Percentiles rank a stretch among this genome's conserved stretches.
Conservation (phyloP, 2,113 vertebrate species). For the Xenopus borealis region DNA sequence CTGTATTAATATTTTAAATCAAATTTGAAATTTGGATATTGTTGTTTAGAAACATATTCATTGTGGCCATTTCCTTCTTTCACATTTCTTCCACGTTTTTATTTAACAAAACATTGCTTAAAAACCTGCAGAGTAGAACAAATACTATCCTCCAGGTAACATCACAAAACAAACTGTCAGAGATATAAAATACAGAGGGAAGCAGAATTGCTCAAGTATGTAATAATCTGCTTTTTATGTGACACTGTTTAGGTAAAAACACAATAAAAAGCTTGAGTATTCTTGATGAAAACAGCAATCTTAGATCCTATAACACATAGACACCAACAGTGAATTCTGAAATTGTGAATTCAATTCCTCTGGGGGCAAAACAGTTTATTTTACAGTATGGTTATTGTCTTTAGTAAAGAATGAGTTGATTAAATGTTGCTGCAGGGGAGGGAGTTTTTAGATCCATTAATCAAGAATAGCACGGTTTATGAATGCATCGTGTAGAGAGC, state of each 20-base stretch:
- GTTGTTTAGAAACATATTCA: no score
- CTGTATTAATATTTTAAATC: no score
- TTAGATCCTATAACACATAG: conserved; percentile 24
- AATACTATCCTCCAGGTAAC: not conserved
- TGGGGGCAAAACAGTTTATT: not conserved
- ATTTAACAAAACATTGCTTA: not conserved
- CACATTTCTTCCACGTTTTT: not conserved
- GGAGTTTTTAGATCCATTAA: not conserved
- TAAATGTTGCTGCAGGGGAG: conserved; percentile 19
- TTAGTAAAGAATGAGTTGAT: conserved; percentile 8
- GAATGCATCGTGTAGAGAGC: not conserved
- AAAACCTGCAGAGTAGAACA: conserved; percentile 16
- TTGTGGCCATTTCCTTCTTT: not conserved
- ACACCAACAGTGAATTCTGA: conserved; percentile 32
- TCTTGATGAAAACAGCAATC: conserved; percentile 31
- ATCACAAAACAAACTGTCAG: conserved; percentile 3
- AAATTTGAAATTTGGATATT: not conserved
- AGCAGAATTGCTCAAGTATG: conserved; percentile 25
- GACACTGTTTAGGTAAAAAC: conserved; percentile 26
- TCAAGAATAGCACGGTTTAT: not conserved
- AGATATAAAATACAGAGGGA: conserved; percentile 17
- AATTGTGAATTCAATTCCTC: conserved; percentile 27
- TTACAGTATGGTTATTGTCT: not conserved
- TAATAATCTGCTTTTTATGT: conserved; percentile 26
- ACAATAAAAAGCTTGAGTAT: conserved; percentile 36